Evolutionary conservation across 1,140 invertebrate species (phyloP), one percentile per base, ranked within the genome.

Genomic region (Macrotrachela quadricornifera): DNA sequence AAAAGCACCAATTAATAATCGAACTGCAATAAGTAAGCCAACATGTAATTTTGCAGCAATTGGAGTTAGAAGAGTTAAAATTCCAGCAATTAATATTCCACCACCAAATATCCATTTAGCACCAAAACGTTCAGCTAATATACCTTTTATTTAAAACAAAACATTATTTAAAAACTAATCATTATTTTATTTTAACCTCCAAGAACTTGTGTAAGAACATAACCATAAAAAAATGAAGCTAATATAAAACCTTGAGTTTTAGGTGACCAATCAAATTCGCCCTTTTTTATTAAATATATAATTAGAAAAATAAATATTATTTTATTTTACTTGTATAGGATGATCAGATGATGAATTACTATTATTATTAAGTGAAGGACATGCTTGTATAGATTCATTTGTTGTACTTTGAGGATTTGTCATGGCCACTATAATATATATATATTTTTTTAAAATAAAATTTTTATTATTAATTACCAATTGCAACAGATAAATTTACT

Each of bases 181-280:
- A 30, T 4, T 2, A 30, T 30, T 30, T 30, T 30, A 2, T 30
- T 30, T n/a, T n/a, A n/a, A 30, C 21, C 21, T 40, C 81, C 81
- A 0, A 83, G 82, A 44, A 86, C 69, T 68, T 85, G 79, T 0
- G 81, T 81, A 0, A 82, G 67, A 44, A 84, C 74, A 61, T 85
- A 86, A 6, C 83, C 83, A 77, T 79, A 82, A 64, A 85, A 86
- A 64, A 85, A 86, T n/a, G 81, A 77, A 21, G 79, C 79, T 44
- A 86, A 69, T 56, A 87, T 80, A 53, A 83, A 67, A 49, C 81
- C 81, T 67, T 85, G 82, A 11, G 78, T 79, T 50, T 72, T 74
- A 65, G 80, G 77, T 60, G 78, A 75, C 83, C 83, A 86, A 30
- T 30, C 21, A 30, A 30, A 30, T 30, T 30, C 21, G 21, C 21